These are phyloP conservation scores for Gandaritis pyraliata DNA, from an alignment of 2,888 invertebrate genomes.

Conservation along the genomic window DNA sequence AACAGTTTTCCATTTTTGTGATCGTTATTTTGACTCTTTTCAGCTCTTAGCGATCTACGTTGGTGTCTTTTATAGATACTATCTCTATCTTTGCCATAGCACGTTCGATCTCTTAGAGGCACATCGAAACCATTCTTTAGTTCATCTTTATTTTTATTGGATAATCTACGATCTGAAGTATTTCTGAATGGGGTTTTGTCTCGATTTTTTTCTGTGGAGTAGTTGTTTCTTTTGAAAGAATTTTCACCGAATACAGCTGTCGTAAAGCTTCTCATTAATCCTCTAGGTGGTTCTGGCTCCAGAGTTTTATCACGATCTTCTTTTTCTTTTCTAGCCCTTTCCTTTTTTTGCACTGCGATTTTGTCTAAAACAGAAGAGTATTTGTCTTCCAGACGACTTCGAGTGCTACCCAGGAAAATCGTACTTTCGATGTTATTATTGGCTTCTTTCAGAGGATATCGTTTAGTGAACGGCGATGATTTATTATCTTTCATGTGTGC, in stretches of 20 bases:
- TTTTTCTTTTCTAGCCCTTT: constrained; percentile 76
- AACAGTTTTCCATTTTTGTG: constrained; percentile 75
- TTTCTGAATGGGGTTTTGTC: constrained; percentile 87
- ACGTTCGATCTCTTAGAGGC: constrained; percentile 58
- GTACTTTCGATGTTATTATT: constrained; percentile 75
- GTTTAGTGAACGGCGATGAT: constrained; percentile 74
- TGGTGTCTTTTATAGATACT: constrained; percentile 80
- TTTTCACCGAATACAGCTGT: constrained; percentile 89
- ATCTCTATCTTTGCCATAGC: constrained; percentile 78
- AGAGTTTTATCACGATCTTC: constrained; percentile 88
- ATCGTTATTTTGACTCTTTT: constrained; percentile 86
- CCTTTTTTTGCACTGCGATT: constrained; percentile 85
- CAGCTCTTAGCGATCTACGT: constrained; percentile 84
- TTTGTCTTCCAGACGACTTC: constrained; percentile 90
- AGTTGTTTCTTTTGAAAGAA: constrained; percentile 75
- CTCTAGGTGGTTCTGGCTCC: constrained; percentile 84
- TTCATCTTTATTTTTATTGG: constrained; percentile 70
- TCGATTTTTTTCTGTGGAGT: constrained; percentile 84
- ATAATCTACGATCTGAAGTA: constrained; percentile 73
- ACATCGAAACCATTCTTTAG: constrained; percentile 72
- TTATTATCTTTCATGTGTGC: constrained; percentile 75
- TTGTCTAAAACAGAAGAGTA: constrained; percentile 90
- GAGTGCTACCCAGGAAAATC: constrained; percentile 81
- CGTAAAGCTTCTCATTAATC: constrained; percentile 88
- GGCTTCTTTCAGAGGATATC: constrained; percentile 77